A percentile compares a stretch with the other conserved stretches of the same genome.
Evolutionary conservation across 2,113 vertebrate species (phyloP).

Genomic region (Athene noctua): DNA sequence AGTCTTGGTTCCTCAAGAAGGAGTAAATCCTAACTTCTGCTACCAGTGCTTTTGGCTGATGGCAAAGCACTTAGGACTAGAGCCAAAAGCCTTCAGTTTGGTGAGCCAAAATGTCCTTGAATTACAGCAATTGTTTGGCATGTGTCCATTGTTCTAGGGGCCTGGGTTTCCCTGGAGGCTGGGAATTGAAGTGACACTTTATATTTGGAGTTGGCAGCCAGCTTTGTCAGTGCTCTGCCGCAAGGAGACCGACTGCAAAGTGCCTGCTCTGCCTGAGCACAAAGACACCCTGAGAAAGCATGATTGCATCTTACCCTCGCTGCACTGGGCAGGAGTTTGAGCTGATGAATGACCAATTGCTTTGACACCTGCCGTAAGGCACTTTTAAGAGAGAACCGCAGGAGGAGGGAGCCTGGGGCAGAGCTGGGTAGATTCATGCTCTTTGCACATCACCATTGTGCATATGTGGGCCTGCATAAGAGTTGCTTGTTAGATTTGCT

Average conservation of each 20-base stretch:
- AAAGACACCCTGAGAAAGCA: constrained; percentile 18
- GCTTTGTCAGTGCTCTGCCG: not conserved
- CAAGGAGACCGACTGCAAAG: not conserved
- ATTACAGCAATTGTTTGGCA: constrained; percentile 49
- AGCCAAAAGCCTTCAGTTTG: constrained; percentile 31
- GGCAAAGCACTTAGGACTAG: constrained; percentile 17
- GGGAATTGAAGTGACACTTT: constrained; percentile 51
- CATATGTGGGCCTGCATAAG: not conserved
- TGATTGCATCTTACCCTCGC: fast-evolving
- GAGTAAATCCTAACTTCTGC: not conserved
- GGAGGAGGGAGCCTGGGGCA: not conserved
- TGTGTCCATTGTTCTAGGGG: constrained; percentile 37
- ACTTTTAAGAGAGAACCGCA: not conserved
- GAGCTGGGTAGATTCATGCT: not conserved
- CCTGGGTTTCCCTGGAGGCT: constrained; percentile 43
- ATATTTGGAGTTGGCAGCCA: constrained; percentile 16
- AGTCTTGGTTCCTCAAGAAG: not conserved
- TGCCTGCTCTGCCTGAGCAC: not conserved
- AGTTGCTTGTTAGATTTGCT: not conserved
- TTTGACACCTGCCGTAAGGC: constrained; percentile 38
- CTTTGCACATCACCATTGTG: not conserved
- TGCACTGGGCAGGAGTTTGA: not conserved
- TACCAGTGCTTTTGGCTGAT: constrained; percentile 6
- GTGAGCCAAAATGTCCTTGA: constrained; percentile 44
- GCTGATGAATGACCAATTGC: not conserved